These are phyloP conservation scores for Malacoraja senta DNA, from an alignment of 2,797 vertebrate species.

Conservation along the genomic window DNA sequence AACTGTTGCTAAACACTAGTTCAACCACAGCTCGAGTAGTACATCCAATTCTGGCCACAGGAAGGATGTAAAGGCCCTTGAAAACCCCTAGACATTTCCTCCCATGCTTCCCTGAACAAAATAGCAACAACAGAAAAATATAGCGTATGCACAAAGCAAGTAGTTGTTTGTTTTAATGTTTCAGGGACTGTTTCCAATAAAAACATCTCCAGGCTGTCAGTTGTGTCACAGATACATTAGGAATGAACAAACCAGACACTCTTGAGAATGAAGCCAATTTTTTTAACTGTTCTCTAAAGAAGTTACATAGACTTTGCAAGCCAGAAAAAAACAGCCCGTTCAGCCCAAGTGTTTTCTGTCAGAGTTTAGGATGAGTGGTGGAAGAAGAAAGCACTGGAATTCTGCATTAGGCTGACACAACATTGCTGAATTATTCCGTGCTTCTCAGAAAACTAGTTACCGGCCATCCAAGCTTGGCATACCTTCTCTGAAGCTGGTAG, in stretches of 20 bases:
- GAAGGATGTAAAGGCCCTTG: no score
- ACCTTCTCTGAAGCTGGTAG: no score
- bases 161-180: not conserved
- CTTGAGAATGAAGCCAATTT: not conserved
- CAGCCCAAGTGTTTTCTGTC: not conserved
- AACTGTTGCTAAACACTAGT: no score
- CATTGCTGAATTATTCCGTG: no score
- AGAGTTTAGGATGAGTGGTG: not conserved
- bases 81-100: no score
- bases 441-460: no score
- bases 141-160: constrained; percentile 1
- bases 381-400: no score
- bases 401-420: no score
- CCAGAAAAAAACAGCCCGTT: not conserved
- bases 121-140: not conserved
- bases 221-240: not conserved
- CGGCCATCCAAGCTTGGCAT: no score
- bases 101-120: no score
- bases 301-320: not conserved
- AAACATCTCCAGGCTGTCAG: not conserved
- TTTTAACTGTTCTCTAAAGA: not conserved
- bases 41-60: no score
- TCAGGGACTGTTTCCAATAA: not conserved
- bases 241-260: not conserved
- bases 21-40: no score